Conservation (phyloP, 1,140 invertebrate genomes). For the Drosophila bocqueti region DNA sequence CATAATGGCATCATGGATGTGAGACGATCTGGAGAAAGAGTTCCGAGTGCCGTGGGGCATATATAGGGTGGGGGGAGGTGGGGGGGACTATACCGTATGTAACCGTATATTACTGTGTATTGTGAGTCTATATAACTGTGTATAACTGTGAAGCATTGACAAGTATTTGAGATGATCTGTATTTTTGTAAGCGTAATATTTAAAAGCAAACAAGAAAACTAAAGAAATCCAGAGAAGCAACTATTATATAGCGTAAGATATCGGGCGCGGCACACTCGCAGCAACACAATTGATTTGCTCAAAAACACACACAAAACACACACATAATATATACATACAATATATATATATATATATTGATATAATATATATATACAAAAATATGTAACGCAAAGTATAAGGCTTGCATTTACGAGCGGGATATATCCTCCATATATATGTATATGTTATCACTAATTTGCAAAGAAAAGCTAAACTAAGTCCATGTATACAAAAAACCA, state of each 20-base stretch:
- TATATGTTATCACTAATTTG: slow-evolving; percentile 77
- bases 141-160: slow-evolving; percentile 76
- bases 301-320: slow-evolving; percentile 41
- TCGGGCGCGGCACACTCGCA: slow-evolving; percentile 38
- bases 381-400: slow-evolving; percentile 53
- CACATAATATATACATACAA: slow-evolving; percentile 36
- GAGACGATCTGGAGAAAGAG: background rate
- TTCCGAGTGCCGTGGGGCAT: slow-evolving; percentile 4
- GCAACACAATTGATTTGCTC: slow-evolving; percentile 68
- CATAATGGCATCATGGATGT: background rate
- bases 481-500: slow-evolving; percentile 52
- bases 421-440: slow-evolving; percentile 52
- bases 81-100: slow-evolving; percentile 39
- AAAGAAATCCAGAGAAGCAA: slow-evolving; percentile 40
- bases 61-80: background rate
- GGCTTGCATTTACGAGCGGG: slow-evolving; percentile 62
- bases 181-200: slow-evolving; percentile 82
- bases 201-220: slow-evolving; percentile 31
- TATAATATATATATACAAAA: slow-evolving; percentile 40
- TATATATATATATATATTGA: slow-evolving; percentile 9
- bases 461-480: slow-evolving; percentile 67
- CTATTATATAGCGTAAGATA: slow-evolving; percentile 54
- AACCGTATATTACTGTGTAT: slow-evolving; percentile 57
- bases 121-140: slow-evolving; percentile 70
- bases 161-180: slow-evolving; percentile 82